phyloP scores from a whole-genome alignment of 2,888 invertebrate species.

The Hetaerina titia region DNA sequence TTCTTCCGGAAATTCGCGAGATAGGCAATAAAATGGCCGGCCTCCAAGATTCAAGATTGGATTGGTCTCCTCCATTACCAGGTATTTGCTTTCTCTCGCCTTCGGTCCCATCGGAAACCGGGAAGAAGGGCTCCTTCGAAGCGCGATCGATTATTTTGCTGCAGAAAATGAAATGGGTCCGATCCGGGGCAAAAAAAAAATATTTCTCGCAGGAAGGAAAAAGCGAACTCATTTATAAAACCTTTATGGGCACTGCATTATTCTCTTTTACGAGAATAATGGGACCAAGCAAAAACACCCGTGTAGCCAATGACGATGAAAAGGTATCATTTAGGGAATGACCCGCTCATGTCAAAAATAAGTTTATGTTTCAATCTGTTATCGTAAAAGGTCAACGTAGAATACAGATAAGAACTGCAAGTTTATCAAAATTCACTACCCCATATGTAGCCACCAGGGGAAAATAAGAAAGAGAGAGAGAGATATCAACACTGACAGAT shows the following conservation, averaged over 20 bases:
- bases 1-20: neutral
- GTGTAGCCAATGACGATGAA: no score
- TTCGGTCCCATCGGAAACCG: neutral
- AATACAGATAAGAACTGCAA: no score
- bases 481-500: no score
- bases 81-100: neutral
- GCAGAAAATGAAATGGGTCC: neutral
- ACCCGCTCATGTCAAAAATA: no score
- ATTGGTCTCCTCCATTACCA: neutral
- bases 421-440: no score
- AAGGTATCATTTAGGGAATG: no score
- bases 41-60: neutral
- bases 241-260: neutral
- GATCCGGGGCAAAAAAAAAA: neutral
- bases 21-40: neutral
- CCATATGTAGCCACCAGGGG: no score
- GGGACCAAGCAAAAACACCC: neutral
- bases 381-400: no score
- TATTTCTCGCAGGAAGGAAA: neutral
- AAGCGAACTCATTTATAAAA: neutral
- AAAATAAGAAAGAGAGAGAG: no score
- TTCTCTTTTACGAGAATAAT: neutral
- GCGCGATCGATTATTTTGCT: neutral
- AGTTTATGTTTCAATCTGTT: no score
- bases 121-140: neutral